Percentiles rank a stretch among this genome's conserved stretches.
phyloP scores from a whole-genome alignment of 2,797 vertebrate genomes.

The Cyclura pinguis region DNA sequence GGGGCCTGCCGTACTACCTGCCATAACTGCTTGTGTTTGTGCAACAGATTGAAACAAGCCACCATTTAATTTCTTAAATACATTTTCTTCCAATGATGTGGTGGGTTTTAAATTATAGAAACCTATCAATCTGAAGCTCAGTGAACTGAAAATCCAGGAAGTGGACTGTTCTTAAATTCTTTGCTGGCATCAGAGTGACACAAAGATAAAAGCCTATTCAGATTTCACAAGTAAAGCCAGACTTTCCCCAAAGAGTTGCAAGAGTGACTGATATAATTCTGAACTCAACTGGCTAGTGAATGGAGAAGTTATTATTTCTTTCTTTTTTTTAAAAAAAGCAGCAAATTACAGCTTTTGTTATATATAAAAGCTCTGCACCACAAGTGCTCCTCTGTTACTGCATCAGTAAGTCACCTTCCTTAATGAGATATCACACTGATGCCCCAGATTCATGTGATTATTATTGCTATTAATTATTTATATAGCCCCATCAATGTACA shows the following conservation, averaged over 20 bases:
- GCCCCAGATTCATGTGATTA: constrained; percentile 41
- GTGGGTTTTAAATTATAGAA: constrained; percentile 69
- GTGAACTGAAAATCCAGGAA: constrained; percentile 65
- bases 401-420: constrained; percentile 53
- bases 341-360: constrained; percentile 33
- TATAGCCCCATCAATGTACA: constrained; percentile 44
- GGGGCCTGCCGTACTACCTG: constrained; percentile 37
- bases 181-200: constrained; percentile 59
- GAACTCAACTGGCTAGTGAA: constrained; percentile 57
- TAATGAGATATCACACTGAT: constrained; percentile 50
- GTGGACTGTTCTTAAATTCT: constrained; percentile 59
- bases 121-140: constrained; percentile 64
- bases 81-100: constrained; percentile 49
- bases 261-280: constrained; percentile 41
- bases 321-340: constrained; percentile 44
- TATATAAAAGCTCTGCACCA: constrained; percentile 20
- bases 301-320: constrained; percentile 25
- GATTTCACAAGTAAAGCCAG: constrained; percentile 64
- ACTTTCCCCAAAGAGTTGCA: constrained; percentile 59
- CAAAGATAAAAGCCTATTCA: constrained; percentile 57
- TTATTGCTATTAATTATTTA: constrained; percentile 47
- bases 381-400: constrained; percentile 23
- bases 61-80: constrained; percentile 67
- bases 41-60: constrained; percentile 66
- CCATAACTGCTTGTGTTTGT: constrained; percentile 46